Conservation (phyloP, 1,140 invertebrate species). For the Meteorus sp. region DNA sequence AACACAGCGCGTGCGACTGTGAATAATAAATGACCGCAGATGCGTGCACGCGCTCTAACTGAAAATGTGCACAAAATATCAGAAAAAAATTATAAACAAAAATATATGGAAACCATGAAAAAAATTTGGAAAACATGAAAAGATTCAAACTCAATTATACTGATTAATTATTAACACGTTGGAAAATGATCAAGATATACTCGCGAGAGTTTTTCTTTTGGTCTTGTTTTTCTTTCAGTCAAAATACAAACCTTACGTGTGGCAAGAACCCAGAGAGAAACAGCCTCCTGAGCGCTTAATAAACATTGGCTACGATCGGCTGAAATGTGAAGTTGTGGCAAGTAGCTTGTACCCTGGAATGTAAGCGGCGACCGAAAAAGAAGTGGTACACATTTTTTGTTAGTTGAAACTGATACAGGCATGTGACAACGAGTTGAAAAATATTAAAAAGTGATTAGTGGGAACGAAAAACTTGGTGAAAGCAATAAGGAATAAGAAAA, state of each 20-base stretch:
- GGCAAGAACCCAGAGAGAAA: constrained; percentile 86
- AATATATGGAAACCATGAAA: too few relatives aligned
- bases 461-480: constrained; percentile 3
- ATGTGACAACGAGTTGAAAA: too few relatives aligned
- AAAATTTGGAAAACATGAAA: too few relatives aligned
- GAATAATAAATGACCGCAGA: not conserved
- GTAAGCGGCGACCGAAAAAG: constrained; percentile 45
- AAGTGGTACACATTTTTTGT: constrained; percentile 48
- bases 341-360: constrained; percentile 72
- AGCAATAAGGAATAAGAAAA: constrained; percentile 9
- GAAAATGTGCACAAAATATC: not conserved
- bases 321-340: constrained; percentile 67
- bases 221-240: not conserved
- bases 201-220: not conserved
- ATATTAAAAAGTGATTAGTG: too few relatives aligned
- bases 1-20: too few relatives aligned
- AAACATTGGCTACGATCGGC: constrained; percentile 66
- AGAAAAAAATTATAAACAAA: not conserved
- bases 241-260: constrained; percentile 79
- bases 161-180: too few relatives aligned
- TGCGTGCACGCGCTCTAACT: not conserved
- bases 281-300: constrained; percentile 86
- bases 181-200: not conserved
- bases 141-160: too few relatives aligned
- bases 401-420: constrained; percentile 39